Conservation (phyloP, 2,888 invertebrate genomes). For the Autographa gamma region DNA sequence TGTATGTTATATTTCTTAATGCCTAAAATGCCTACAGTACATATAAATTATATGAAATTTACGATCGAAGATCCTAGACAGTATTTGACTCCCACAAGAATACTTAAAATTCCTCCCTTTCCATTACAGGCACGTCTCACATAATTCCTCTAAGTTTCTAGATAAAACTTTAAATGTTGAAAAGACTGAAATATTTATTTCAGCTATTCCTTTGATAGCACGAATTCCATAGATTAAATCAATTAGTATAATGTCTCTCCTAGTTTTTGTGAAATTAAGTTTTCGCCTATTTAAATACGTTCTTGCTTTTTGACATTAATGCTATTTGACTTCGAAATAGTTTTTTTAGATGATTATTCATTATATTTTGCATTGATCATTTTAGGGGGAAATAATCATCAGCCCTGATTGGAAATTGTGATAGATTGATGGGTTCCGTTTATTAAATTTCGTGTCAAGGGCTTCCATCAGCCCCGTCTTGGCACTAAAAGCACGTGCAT, state of each 20-base stretch:
- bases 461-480: not conserved
- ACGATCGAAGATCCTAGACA: not conserved
- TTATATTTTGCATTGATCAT: not conserved
- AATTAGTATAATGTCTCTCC: slow-evolving; percentile 19
- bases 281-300: not conserved
- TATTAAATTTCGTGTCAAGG: not conserved
- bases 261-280: not conserved
- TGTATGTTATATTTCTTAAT: too few species aligned
- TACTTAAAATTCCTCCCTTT: not conserved
- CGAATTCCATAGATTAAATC: slow-evolving; percentile 23
- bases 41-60: not conserved
- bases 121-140: not conserved
- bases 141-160: not conserved
- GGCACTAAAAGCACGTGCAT: not conserved
- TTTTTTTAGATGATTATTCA: not conserved
- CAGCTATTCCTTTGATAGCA: slow-evolving; percentile 5
- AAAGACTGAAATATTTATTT: slow-evolving; percentile 18
- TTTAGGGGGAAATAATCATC: not conserved
- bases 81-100: not conserved
- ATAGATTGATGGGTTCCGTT: not conserved
- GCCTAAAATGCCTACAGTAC: too few species aligned
- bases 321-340: not conserved
- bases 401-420: slow-evolving; percentile 3
- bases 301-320: not conserved
- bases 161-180: not conserved